Evolutionary conservation across 2,797 vertebrate species (phyloP).

Genomic region (Acanthurus lineatus): DNA sequence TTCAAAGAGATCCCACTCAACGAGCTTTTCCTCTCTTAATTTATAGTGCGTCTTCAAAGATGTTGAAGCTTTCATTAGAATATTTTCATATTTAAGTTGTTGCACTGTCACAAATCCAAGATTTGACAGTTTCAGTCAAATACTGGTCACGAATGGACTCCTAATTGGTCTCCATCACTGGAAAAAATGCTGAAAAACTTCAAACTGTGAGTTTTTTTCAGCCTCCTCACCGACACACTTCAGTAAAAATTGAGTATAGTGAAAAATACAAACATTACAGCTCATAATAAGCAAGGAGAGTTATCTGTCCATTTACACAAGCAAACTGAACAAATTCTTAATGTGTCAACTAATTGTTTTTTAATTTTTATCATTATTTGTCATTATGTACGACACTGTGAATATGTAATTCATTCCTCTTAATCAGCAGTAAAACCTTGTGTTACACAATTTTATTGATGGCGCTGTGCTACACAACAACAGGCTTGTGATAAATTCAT

Average conservation of each 20-base stretch:
- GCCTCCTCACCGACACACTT: constrained; percentile 6
- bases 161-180: constrained; percentile 37
- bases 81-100: constrained; percentile 6
- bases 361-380: background rate
- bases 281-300: constrained; percentile 13
- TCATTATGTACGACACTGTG: constrained; percentile 3
- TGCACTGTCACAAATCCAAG: background rate
- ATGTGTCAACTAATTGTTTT: background rate
- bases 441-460: background rate
- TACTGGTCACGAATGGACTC: constrained; percentile 9
- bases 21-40: background rate
- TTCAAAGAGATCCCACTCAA: background rate
- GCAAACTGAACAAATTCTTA: constrained; percentile 13
- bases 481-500: background rate
- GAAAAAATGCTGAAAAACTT: constrained; percentile 25
- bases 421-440: background rate
- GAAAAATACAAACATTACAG: constrained; percentile 7
- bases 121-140: constrained; percentile 1
- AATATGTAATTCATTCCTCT: background rate
- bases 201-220: background rate
- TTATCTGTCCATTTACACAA: background rate
- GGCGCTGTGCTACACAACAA: background rate
- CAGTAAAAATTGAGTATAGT: background rate
- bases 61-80: constrained; percentile 5
- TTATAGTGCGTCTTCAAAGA: background rate